These are phyloP conservation scores for Ylistrum balloti DNA, from an alignment of 1,140 invertebrate species.

Conservation along the genomic window DNA sequence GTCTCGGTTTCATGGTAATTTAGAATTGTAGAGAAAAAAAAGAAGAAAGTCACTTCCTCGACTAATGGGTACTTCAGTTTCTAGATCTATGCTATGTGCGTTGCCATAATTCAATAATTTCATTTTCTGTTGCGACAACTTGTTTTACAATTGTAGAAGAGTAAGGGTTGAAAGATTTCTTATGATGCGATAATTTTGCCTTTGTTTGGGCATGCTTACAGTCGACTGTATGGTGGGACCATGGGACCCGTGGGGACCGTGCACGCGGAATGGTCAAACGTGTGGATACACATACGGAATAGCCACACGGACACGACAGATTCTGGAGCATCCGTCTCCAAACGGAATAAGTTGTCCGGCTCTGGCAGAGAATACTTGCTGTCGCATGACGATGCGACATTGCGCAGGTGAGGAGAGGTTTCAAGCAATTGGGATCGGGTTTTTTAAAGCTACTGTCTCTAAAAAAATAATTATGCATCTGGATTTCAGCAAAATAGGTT, in stretches of 20 bases:
- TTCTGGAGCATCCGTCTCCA: constrained; percentile 71
- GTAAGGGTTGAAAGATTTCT: no score
- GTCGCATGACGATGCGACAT: constrained; percentile 65
- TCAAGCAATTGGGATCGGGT: not conserved
- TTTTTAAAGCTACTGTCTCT: not conserved
- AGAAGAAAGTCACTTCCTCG: no score
- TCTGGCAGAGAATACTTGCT: constrained; percentile 64
- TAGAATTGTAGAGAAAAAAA: no score
- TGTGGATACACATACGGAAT: constrained; percentile 79
- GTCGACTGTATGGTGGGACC: constrained; percentile 78
- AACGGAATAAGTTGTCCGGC: constrained; percentile 69
- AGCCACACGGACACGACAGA: constrained; percentile 64
- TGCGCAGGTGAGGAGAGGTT: constrained; percentile 63
- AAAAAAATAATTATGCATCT: no score
- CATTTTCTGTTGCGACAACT: no score
- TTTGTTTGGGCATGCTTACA: constrained; percentile 51
- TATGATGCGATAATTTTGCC: no score
- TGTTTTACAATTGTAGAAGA: no score
- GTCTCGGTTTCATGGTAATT: no score
- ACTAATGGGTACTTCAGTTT: no score
- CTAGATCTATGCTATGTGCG: no score
- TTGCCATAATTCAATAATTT: no score
- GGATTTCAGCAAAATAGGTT: no score
- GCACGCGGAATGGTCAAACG: constrained; percentile 73
- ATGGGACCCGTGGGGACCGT: constrained; percentile 76